These are phyloP conservation scores for Galaxias olidus DNA, from an alignment of 2,797 vertebrate genomes.

Conservation along the genomic window DNA sequence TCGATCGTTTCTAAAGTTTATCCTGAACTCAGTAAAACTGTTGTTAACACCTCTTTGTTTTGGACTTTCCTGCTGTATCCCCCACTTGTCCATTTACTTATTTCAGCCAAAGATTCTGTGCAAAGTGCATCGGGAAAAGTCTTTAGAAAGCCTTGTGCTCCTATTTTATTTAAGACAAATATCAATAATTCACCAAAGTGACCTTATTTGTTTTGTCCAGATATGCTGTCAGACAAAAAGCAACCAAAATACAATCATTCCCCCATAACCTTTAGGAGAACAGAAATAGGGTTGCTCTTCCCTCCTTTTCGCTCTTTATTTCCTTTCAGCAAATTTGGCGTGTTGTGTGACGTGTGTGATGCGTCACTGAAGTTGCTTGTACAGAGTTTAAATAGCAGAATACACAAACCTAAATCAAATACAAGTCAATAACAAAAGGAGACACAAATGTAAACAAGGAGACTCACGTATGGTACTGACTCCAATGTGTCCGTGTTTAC, in stretches of 20 bases:
- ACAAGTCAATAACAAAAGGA: slow-evolving; percentile 18
- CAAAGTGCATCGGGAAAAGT: not conserved
- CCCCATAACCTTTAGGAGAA: not conserved
- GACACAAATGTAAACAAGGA: no score
- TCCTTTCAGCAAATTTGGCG: slow-evolving; percentile 12
- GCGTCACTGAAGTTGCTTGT: not conserved
- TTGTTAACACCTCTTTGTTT: not conserved
- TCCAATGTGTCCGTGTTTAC: slow-evolving; percentile 97
- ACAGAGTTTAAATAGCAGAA: not conserved
- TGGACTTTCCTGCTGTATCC: not conserved
- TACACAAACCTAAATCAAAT: slow-evolving; percentile 5
- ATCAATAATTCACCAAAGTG: slow-evolving; percentile 49
- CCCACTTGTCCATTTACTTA: not conserved
- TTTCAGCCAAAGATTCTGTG: not conserved
- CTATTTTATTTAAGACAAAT: slow-evolving; percentile 43
- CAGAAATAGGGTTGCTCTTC: not conserved
- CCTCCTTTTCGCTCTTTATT: slow-evolving; percentile 5
- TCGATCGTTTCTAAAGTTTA: no score
- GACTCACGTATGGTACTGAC: slow-evolving; percentile 94
- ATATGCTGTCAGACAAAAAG: slow-evolving; percentile 23
- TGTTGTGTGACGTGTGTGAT: no score
- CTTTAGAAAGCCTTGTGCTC: slow-evolving; percentile 1
- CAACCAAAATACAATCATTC: not conserved
- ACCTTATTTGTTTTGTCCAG: slow-evolving; percentile 42
- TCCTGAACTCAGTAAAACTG: no score